Evolutionary conservation across 2,113 vertebrate genomes (phyloP).

Genomic region (Podarcis raffonei): DNA sequence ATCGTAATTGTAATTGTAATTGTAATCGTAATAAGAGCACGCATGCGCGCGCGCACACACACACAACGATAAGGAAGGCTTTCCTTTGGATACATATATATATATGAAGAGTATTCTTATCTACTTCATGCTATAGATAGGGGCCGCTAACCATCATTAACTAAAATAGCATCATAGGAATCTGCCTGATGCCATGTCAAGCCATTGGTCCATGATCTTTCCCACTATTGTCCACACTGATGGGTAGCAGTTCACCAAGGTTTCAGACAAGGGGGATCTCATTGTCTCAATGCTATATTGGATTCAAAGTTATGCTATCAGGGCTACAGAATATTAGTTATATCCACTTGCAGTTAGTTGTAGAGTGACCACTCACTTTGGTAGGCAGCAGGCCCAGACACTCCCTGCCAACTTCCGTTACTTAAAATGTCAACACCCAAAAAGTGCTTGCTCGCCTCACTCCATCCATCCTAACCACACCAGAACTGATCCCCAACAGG

Average conservation of each 20-base stretch:
- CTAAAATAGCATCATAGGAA: too few relatives aligned
- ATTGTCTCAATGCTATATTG: not conserved
- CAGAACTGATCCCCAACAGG: not conserved
- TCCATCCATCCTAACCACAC: not conserved
- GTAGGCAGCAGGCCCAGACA: not conserved
- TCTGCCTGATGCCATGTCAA: too few relatives aligned
- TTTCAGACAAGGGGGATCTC: too few relatives aligned
- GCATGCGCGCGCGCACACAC: accelerated
- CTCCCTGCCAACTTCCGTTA: not conserved
- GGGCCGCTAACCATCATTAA: not conserved
- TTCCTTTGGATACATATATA: not conserved
- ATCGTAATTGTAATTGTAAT: too few relatives aligned
- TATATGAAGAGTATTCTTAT: not conserved
- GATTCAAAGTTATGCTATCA: not conserved
- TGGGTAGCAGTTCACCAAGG: too few relatives aligned
- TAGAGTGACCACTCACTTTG: not conserved
- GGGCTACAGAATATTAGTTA: not conserved
- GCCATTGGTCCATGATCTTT: too few relatives aligned
- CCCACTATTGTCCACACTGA: too few relatives aligned
- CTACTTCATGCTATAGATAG: not conserved
- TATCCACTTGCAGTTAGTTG: not conserved
- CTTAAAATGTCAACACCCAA: too few relatives aligned
- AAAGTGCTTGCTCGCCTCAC: not conserved
- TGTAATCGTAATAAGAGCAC: not conserved
- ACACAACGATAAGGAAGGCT: not conserved